A percentile compares a stretch with the other conserved stretches of the same genome.
These are phyloP conservation scores for Hemicentrotus pulcherrimus DNA, from an alignment of 35 echinoderm and acorn worm genomes.

Conservation along the genomic window DNA sequence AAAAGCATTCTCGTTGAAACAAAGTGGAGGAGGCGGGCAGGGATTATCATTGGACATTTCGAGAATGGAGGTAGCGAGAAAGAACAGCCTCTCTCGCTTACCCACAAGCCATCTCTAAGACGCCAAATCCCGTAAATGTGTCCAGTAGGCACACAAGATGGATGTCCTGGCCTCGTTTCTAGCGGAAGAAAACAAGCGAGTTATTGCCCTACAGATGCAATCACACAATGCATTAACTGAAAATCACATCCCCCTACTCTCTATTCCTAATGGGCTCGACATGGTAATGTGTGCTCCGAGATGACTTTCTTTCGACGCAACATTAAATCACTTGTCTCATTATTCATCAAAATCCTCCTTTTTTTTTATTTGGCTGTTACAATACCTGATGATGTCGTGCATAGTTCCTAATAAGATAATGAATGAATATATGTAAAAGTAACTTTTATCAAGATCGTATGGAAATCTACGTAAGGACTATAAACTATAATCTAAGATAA, in stretches of 20 bases:
- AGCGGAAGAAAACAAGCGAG: neutral
- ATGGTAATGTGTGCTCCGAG: neutral
- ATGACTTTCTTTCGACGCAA: neutral
- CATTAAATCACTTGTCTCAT: neutral
- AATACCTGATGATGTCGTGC: neutral
- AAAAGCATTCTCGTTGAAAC: neutral
- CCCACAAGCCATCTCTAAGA: neutral
- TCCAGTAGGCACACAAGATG: slow-evolving; percentile 34
- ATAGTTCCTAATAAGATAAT: neutral
- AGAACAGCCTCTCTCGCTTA: neutral
- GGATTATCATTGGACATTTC: slow-evolving; percentile 27
- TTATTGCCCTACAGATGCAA: neutral
- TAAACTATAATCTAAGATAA: neutral
- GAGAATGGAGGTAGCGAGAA: neutral
- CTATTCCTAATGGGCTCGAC: neutral
- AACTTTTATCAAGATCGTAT: neutral
- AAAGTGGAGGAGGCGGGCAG: neutral
- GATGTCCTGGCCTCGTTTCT: neutral
- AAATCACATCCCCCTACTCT: neutral
- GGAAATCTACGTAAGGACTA: neutral
- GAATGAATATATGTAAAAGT: neutral
- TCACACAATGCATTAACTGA: neutral
- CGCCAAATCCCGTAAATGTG: slow-evolving; percentile 32
- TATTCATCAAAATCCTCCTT: neutral
- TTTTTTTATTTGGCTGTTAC: neutral